Evolutionary conservation across 2,797 vertebrate species (phyloP), one percentile per base, ranked within the genome.

Genomic region (Hoplostethus mediterraneus): DNA sequence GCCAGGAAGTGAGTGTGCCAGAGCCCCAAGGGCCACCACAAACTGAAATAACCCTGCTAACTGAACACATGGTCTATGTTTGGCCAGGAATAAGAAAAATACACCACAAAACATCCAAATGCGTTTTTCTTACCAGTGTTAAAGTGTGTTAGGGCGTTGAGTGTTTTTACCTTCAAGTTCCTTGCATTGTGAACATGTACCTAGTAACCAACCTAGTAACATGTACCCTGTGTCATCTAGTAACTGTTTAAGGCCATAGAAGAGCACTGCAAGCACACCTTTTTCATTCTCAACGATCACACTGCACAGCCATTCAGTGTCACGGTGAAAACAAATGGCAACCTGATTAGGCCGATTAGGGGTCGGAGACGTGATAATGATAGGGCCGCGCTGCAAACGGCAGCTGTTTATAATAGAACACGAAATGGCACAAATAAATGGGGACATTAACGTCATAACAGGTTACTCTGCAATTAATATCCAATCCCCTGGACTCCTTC

Each of bases 371-470:
- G 55, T 64, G 71, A 71, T 72, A 48, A 75, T 68, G 61, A 68
- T 61, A 70, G 21, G 45, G 30, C 44, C 65, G 61, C 65, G 58
- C 66, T 30, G 12, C 63, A 60, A 87, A 82, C 56, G 80, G 61
- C 60, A 40, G 53, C 55, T 72, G 63, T 52, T 72, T 61, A 80
- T 85, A 73, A 79, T 36, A 65, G 52, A 58, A 69, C 49, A 48
- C 9, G 28, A 80, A 80, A 81, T 45, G 58, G 21, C 21, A 70
- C 42, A 71, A 79, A 85, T 78, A 78, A 73, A 76, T 71, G 45
- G 47, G 33, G 44, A 10, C 66, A 30, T 76, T 80, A 51, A 57
- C 9, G 10, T 80, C 67, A 74, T 56, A 73, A 71, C 60, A 79
- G 66, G 75, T 74, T 56, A 31, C 55, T 63, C 58, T 71, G 42